Evolutionary conservation across 2,113 vertebrate genomes (phyloP).

Genomic region (Eonycteris spelaea): DNA sequence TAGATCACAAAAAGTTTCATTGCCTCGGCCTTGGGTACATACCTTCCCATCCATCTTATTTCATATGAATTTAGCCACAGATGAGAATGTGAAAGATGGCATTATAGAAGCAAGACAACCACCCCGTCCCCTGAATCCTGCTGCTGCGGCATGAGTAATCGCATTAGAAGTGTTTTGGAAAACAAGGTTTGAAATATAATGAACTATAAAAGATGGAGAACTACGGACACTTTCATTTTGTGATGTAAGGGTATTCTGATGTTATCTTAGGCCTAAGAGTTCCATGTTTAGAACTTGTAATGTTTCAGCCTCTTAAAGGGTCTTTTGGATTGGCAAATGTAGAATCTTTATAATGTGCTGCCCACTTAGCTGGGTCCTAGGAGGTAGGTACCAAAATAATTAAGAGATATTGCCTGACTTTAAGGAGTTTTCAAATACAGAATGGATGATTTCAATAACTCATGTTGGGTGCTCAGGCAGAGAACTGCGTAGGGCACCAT

Average conservation of each 20-base stretch:
- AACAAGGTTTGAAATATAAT: neutral
- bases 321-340: neutral
- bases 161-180: neutral
- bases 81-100: neutral
- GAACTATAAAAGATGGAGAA: neutral
- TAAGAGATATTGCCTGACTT: neutral
- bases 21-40: neutral
- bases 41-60: neutral
- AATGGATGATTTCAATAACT: neutral
- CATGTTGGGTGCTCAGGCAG: neutral
- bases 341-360: neutral
- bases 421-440: neutral
- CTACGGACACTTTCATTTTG: neutral
- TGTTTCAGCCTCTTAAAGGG: neutral
- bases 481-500: neutral
- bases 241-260: neutral
- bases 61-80: neutral
- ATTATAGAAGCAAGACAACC: neutral
- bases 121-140: neutral
- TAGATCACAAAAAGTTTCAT: neutral
- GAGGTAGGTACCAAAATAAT: neutral
- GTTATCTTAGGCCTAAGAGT: neutral
- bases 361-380: neutral
- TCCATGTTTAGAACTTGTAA: neutral
- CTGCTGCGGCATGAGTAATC: neutral